Conservation (phyloP, 2,113 vertebrate species). For the Semicossyphus pulcher region DNA sequence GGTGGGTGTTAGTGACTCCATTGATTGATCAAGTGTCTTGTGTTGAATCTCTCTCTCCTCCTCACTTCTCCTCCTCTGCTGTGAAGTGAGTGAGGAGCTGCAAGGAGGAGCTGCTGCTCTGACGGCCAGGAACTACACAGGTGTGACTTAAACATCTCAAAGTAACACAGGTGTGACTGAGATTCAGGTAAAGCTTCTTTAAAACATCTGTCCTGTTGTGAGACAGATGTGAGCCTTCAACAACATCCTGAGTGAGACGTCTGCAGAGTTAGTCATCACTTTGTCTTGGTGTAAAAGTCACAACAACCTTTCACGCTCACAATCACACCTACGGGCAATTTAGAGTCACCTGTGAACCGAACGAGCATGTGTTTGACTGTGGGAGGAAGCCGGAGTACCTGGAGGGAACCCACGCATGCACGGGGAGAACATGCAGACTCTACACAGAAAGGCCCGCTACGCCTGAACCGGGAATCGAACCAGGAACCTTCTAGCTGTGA, state of each 20-base stretch:
- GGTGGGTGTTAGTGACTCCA: slow-evolving; percentile 32
- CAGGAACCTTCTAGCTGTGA: no score
- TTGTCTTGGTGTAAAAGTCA: no score
- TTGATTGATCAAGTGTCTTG: slow-evolving; percentile 73
- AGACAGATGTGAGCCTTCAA: slow-evolving; percentile 14
- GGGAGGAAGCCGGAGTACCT: no score
- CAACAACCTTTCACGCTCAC: no score
- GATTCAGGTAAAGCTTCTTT: not conserved
- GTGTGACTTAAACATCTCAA: no score
- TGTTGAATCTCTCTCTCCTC: slow-evolving; percentile 49
- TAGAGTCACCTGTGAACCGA: no score
- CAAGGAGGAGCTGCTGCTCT: not conserved
- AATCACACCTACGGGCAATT: no score
- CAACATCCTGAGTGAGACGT: not conserved
- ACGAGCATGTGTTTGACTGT: no score
- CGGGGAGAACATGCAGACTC: no score
- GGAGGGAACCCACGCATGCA: no score
- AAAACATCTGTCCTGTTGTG: not conserved
- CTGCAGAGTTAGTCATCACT: not conserved
- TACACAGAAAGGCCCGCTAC: no score
- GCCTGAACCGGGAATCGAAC: no score
- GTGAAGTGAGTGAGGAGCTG: not conserved
- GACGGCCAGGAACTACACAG: not conserved
- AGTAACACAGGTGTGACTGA: not conserved
- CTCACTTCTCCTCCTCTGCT: not conserved